Evolutionary conservation across 2,113 vertebrate genomes (phyloP), one percentile per base, ranked within the genome.

Genomic region (Perognathus longimembris): DNA sequence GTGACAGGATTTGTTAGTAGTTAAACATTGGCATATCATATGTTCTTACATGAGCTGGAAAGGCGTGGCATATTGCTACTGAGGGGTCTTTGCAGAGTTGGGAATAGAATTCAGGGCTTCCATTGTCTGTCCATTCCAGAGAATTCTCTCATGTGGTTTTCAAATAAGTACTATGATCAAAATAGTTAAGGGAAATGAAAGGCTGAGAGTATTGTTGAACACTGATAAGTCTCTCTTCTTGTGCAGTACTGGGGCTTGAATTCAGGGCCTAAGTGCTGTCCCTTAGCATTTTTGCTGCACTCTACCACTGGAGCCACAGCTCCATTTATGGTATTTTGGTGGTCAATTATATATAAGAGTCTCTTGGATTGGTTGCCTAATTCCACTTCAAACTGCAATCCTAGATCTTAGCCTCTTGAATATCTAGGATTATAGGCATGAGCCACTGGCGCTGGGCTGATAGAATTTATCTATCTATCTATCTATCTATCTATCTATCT

Each of bases 21-120:
- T 78, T 30, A 8, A 18, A 67, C 22, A 15, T 78, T 40, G 79
- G 78, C 32, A 69, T 45, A 38, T 5, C 71, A 2, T 17, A 32
- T 38, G 14, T 20, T 64, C 69, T 93, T 93, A 80, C 87, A 67
- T 40, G 15, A 73, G n/a, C 21, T 89, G 28, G 42, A 32, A 89
- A 90, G 9, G 22, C 40, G 6, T 74, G 45, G 22, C 9, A 30
- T 83, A 61, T 67, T 45, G 45, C 26, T 61, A 20, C 3, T 15
- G 76, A 34, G 28, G 26, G 22, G 36, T 85, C 42, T 74, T 73
- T 66, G 28, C 30, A 59, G 42, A 64, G 26, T 30, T 69, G 69
- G 83, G 34, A 76, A 73, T 2, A 86, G 34, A 74, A 77, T 22
- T 87, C 4, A 34, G 86, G 54, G 21, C 21, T 57, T 84, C 7